Percentiles rank a stretch among this genome's conserved stretches.
phyloP scores from a whole-genome alignment of 2,888 invertebrate species.

The Palloptera scutellata region DNA sequence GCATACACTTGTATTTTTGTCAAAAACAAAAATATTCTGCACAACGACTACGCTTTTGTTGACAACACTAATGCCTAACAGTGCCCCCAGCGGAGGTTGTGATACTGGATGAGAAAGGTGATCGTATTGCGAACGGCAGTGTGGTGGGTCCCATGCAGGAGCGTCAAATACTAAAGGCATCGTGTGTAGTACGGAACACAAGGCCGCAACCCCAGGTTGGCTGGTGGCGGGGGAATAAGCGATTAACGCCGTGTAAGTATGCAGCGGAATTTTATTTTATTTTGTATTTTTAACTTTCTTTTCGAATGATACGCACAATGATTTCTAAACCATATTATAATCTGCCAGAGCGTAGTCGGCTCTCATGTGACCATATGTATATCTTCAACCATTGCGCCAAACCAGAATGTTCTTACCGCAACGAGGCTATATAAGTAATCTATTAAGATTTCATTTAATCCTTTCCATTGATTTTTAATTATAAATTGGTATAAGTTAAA shows the following conservation, averaged over 20 bases:
- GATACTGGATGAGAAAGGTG: constrained; percentile 73
- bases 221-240: constrained; percentile 82
- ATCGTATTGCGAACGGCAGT: constrained; percentile 68
- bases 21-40: constrained; percentile 15
- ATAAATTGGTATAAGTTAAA: no score
- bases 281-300: no score
- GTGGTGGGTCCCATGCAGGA: constrained; percentile 63
- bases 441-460: no score
- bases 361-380: no score
- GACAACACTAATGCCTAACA: constrained; percentile 64
- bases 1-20: constrained; percentile 24
- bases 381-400: no score
- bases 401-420: no score
- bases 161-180: constrained; percentile 59
- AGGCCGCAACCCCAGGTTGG: constrained; percentile 84
- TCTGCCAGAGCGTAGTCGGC: no score
- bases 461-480: no score
- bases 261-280: not conserved
- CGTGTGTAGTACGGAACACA: constrained; percentile 74
- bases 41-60: constrained; percentile 14
- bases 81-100: constrained; percentile 83
- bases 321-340: no score
- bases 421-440: no score
- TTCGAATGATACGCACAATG: no score
- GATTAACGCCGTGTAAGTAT: constrained; percentile 67